phyloP scores from a whole-genome alignment of 2,113 vertebrate genomes.

The Rhabdornis inornatus region DNA sequence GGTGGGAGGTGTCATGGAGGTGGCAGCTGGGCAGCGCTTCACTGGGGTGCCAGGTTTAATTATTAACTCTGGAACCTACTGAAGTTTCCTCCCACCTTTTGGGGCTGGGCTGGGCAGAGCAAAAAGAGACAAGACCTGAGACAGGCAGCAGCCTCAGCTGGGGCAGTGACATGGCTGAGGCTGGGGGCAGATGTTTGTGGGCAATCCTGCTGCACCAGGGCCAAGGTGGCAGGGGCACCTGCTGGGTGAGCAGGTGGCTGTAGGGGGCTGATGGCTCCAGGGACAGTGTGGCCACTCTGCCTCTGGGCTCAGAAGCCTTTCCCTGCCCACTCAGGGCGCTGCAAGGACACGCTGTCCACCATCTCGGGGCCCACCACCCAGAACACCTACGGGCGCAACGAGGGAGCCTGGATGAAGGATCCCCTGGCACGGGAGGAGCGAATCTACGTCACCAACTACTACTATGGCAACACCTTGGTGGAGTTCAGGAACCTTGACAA shows the following conservation, averaged over 20 bases:
- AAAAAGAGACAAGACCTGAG: neutral
- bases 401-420: constrained; percentile 99
- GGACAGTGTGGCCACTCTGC: neutral
- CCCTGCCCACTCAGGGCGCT: constrained; percentile 75
- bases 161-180: neutral
- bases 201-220: neutral
- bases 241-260: neutral
- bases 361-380: constrained; percentile 91
- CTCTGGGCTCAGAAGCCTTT: neutral
- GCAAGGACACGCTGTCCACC: constrained; percentile 93
- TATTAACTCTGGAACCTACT: neutral
- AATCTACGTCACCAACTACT: constrained; percentile 94
- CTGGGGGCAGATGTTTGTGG: neutral
- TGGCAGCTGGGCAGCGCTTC: neutral
- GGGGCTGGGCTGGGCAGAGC: neutral
- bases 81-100: neutral
- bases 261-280: fast-evolving
- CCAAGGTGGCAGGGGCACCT: neutral
- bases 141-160: neutral
- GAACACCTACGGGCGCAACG: constrained; percentile 89
- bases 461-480: constrained; percentile 91
- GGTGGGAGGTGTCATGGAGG: neutral
- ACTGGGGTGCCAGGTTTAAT: neutral
- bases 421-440: constrained; percentile 83
- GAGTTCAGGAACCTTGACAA: constrained; percentile 94